Evolutionary conservation across 2,888 invertebrate species (phyloP).

Genomic region (Eudemis profundana): DNA sequence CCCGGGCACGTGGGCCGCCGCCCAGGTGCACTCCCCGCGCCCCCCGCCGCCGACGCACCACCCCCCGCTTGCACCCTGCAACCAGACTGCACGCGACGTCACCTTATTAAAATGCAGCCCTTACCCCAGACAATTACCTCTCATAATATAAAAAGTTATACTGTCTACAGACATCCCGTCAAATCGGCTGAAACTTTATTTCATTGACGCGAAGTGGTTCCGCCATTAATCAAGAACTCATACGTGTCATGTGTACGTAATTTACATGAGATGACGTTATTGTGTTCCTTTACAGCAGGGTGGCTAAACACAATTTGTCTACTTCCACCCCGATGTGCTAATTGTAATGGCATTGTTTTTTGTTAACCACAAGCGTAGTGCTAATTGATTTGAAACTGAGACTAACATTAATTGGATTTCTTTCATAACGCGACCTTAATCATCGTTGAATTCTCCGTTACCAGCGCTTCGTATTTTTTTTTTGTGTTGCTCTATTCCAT

Average conservation of each 20-base stretch:
- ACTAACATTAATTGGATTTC: constrained; percentile 38
- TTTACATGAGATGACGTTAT: constrained; percentile 3
- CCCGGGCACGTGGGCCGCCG: constrained; percentile 80
- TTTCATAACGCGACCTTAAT: constrained; percentile 34
- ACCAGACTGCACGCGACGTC: constrained; percentile 45
- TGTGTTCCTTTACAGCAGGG: constrained; percentile 1
- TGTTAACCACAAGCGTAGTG: background rate
- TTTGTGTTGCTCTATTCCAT: constrained; percentile 32
- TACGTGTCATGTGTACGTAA: background rate
- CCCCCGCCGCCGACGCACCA: constrained; percentile 28
- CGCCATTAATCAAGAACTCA: constrained; percentile 27
- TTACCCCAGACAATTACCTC: constrained; percentile 35
- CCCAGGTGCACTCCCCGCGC: constrained; percentile 76
- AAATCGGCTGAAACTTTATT: constrained; percentile 22
- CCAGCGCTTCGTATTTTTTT: constrained; percentile 27
- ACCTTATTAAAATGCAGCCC: constrained; percentile 38
- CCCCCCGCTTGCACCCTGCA: constrained; percentile 52
- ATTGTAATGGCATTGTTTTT: background rate
- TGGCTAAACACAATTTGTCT: background rate
- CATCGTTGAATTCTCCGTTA: constrained; percentile 27
- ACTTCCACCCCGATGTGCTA: background rate
- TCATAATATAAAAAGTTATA: constrained; percentile 29
- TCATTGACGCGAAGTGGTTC: constrained; percentile 14
- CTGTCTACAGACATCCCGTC: constrained; percentile 9
- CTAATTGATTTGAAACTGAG: constrained; percentile 26